Evolutionary conservation across 2,113 vertebrate genomes (phyloP), one percentile per base, ranked within the genome.

Genomic region (Nipponia nippon): DNA sequence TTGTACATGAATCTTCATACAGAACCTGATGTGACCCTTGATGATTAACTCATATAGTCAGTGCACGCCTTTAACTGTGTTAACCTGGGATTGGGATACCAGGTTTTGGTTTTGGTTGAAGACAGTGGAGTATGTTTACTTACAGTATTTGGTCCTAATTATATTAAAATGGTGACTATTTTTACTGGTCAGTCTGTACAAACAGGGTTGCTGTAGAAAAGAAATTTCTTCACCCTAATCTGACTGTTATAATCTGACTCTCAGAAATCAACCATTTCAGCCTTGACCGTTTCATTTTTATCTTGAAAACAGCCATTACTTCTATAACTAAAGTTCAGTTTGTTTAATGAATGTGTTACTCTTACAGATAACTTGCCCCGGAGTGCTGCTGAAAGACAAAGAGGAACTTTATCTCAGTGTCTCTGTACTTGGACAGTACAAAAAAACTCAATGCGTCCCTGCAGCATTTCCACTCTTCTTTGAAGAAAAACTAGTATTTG

Each of bases 361-460:
- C 66, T 95, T 97, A 27, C 96, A 99, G 99, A 96, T 99, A 96
- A 99, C 98, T 87, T 99, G 99, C 96, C 99, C 99, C 8, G 99
- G 99, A 86, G 98, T 99, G 73, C 79, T 98, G 61, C 97, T 99
- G 73, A 97, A 98, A 75, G 98, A 98, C 93, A 98, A 98, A 95
- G 97, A 98, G 44, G 97, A 98, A 17, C 95, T 99, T 96, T 99
- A 99, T 98, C 98, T 99, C 87, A 98, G 98, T 93, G 98, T 99
- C 93, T 98, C 98, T 93, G 97, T 99, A 88, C 98, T 99, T 98
- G 99, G 99, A 56, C 99, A 99, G 93, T 98, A 98, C 96, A 98
- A 96, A 95, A 99, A 98, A 98, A 99, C 99, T 78, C 97, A 95
- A 23, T 97, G 98, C 79, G 93, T 99, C 85, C 98, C 98, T 85